These are phyloP conservation scores for Orientallactaga sibirica DNA, from an alignment of 2,797 vertebrate genomes.

Conservation along the genomic window DNA sequence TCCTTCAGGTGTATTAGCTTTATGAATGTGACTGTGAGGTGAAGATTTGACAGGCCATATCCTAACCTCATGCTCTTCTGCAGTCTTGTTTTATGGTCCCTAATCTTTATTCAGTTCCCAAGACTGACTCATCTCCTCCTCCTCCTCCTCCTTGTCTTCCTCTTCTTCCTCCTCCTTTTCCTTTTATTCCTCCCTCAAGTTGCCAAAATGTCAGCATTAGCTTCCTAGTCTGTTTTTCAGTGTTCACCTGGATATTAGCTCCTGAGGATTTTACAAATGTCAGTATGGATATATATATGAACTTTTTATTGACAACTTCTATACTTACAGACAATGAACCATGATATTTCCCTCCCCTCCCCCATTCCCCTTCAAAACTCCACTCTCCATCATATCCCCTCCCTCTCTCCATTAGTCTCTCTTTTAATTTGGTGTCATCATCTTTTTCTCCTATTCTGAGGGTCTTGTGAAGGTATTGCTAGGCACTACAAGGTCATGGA, in stretches of 20 bases:
- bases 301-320: too few relatives aligned
- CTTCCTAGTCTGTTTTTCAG: constrained; percentile 25
- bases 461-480: too few relatives aligned
- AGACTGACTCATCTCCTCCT: background rate
- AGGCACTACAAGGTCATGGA: too few relatives aligned
- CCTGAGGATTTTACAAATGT: background rate
- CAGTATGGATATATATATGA: background rate
- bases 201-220: background rate
- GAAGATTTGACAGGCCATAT: background rate
- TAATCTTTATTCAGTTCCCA: constrained; percentile 23
- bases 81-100: background rate
- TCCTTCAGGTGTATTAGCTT: background rate
- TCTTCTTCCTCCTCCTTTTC: background rate
- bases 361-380: too few relatives aligned
- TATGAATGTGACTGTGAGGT: background rate
- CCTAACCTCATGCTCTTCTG: background rate
- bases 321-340: too few relatives aligned
- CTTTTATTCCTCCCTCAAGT: background rate
- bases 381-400: too few relatives aligned
- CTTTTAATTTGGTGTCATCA: too few relatives aligned
- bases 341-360: too few relatives aligned
- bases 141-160: too few relatives aligned
- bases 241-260: constrained; percentile 20
- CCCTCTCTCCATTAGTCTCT: too few relatives aligned
- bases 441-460: too few relatives aligned